Conservation (phyloP, 2,113 vertebrate species). For the Rhabdomys dilectus region DNA sequence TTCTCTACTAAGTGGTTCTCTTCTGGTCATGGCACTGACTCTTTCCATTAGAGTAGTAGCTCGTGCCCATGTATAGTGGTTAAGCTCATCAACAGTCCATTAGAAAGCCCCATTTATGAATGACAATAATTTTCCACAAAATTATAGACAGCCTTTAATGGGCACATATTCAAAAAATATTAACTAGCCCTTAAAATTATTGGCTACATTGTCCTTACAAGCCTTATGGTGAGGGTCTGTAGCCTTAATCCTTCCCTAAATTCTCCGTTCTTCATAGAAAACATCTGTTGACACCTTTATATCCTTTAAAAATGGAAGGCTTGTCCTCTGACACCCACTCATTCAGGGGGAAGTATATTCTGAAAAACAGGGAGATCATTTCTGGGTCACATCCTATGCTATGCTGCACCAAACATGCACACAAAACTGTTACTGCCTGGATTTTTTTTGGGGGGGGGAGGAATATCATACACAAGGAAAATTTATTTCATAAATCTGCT, state of each 20-base stretch:
- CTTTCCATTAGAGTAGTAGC: constrained; percentile 66
- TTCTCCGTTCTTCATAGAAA: background rate
- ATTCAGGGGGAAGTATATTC: constrained; percentile 26
- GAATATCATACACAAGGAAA: constrained; percentile 33
- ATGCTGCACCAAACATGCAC: background rate
- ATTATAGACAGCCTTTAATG: constrained; percentile 72
- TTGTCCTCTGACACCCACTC: constrained; percentile 23
- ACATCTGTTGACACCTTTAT: background rate
- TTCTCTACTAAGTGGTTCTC: constrained; percentile 72
- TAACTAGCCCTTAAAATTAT: constrained; percentile 51
- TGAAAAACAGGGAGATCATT: background rate
- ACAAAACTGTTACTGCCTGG: background rate
- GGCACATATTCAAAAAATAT: constrained; percentile 69
- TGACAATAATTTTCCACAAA: constrained; percentile 65
- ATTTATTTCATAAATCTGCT: background rate
- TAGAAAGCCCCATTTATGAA: constrained; percentile 66
- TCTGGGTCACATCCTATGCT: background rate
- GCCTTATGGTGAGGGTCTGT: background rate
- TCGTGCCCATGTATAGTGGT: constrained; percentile 55
- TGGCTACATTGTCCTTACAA: constrained; percentile 26
- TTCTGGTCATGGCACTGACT: constrained; percentile 30
- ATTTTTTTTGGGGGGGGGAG: background rate
- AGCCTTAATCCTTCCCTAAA: background rate
- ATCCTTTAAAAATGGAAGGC: constrained; percentile 30
- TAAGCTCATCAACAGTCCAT: constrained; percentile 71